These are phyloP conservation scores for Prietella phreatophila DNA, from an alignment of 2,113 vertebrate species.

Conservation along the genomic window DNA sequence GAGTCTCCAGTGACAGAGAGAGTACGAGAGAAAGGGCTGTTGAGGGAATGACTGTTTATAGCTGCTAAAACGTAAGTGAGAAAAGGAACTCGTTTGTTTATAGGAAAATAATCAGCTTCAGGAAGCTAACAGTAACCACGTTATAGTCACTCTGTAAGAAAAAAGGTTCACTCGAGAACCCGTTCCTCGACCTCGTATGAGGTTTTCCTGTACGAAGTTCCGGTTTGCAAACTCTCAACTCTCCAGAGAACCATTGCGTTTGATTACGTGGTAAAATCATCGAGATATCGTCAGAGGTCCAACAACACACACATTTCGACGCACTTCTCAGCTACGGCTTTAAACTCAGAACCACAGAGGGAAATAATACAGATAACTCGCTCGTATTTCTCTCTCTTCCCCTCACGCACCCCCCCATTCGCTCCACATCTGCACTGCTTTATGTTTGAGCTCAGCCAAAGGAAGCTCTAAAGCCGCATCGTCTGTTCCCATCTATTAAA, in stretches of 20 bases:
- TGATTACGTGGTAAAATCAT: background rate
- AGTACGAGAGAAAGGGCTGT: background rate
- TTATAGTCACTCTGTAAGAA: too few relatives aligned
- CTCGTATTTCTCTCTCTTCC: background rate
- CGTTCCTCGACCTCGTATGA: background rate
- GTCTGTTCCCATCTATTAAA: slow-evolving; percentile 43
- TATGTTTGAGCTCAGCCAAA: slow-evolving; percentile 15
- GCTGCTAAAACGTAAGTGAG: background rate
- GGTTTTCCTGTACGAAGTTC: background rate
- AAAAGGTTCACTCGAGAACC: background rate
- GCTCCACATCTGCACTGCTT: slow-evolving; percentile 31
- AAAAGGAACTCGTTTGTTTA: background rate
- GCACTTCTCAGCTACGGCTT: background rate
- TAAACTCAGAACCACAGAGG: background rate
- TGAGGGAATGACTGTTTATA: background rate
- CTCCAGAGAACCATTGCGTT: background rate
- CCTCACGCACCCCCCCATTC: background rate
- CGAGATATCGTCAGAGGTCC: background rate
- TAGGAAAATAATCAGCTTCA: background rate
- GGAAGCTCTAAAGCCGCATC: slow-evolving; percentile 32
- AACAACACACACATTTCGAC: background rate
- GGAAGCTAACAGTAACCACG: background rate
- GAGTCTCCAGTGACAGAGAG: background rate
- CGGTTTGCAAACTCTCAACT: background rate
- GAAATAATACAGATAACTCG: slow-evolving; percentile 7